Evolutionary conservation across 2,888 invertebrate genomes (phyloP).

Genomic region (Ornithoptera priamus): DNA sequence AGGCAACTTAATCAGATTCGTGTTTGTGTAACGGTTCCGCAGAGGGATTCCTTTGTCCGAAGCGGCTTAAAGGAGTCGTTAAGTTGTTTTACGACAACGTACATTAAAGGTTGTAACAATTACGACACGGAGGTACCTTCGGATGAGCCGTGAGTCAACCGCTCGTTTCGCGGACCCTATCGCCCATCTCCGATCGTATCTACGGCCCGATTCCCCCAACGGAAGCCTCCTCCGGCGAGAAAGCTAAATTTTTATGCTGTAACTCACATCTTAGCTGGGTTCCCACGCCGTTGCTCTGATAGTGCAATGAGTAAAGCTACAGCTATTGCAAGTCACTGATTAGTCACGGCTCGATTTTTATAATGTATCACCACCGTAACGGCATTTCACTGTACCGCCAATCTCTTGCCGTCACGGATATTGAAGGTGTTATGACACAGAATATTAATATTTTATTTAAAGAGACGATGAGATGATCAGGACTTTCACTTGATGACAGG

Average conservation of each 20-base stretch:
- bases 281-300: constrained; percentile 57
- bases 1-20: constrained; percentile 26
- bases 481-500: no score
- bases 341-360: constrained; percentile 33
- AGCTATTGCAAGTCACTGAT: constrained; percentile 29
- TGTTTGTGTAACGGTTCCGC: constrained; percentile 26
- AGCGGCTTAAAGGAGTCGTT: constrained; percentile 33
- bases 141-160: constrained; percentile 51
- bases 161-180: constrained; percentile 59
- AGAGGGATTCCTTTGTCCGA: constrained; percentile 22
- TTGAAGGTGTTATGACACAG: no score
- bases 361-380: constrained; percentile 15
- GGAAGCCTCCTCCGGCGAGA: constrained; percentile 68
- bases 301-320: constrained; percentile 37
- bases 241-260: constrained; percentile 69
- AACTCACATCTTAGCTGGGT: constrained; percentile 50
- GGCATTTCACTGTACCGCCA: no score
- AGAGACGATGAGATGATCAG: no score
- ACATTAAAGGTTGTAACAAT: constrained; percentile 32
- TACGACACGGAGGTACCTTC: constrained; percentile 33
- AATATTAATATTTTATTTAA: no score
- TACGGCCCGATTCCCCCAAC: constrained; percentile 52
- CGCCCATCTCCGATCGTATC: constrained; percentile 69
- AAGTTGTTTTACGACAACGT: constrained; percentile 31
- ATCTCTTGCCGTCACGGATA: no score